Base-by-base conservation (phyloP, 1,140 invertebrate genomes). In the Nomia melanderi region DNA sequence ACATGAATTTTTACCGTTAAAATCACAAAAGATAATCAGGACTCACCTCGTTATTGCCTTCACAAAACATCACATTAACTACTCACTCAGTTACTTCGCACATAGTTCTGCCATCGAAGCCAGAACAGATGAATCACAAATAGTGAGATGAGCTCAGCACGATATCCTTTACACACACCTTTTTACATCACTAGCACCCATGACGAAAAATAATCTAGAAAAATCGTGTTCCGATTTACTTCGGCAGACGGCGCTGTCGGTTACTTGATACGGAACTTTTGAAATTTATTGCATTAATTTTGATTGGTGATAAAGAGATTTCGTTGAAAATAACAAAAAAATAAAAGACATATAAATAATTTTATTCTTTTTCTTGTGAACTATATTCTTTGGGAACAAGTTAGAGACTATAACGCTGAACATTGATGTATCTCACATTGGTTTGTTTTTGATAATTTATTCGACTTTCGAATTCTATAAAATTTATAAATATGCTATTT, bases 1-100 rank as follows among this genome's bases (percentile, higher is more conserved):
- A 17, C 5, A 0, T 7, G 44, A 7, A 25, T 54, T 59, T 44
- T 27, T 75, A 29, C 25, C 29, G 29, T 75, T 39, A n/a, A 36
- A 67, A 66, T 77, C 54, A 17, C 47, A n/a, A 60, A 33, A 41
- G 14, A 81, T 54, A 53, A 78, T 47, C 6, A 17, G 77, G 54
- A 85, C 89, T 88, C 81, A 91, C 91, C 91, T 92, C 88, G 90
- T 87, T 88, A 89, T 89, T 90, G 81, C 89, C 81, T 78, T 89
- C 72, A 88, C 87, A 90, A 92, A 92, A 90, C 91, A 92, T 92
- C 87, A 92, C 91, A 92, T 90, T 88, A 82, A 88, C 85, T 89
- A 89, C 88, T 81, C 79, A 89, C 88, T 81, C 79, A 27, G 62
- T 83, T 80, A 88, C 86, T 85, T 85, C 77, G 83, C 85, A 84